Percentiles rank a stretch among this genome's conserved stretches.
These are phyloP conservation scores for Trematocara macrostoma DNA, from an alignment of 2,113 vertebrate species.

Conservation along the genomic window DNA sequence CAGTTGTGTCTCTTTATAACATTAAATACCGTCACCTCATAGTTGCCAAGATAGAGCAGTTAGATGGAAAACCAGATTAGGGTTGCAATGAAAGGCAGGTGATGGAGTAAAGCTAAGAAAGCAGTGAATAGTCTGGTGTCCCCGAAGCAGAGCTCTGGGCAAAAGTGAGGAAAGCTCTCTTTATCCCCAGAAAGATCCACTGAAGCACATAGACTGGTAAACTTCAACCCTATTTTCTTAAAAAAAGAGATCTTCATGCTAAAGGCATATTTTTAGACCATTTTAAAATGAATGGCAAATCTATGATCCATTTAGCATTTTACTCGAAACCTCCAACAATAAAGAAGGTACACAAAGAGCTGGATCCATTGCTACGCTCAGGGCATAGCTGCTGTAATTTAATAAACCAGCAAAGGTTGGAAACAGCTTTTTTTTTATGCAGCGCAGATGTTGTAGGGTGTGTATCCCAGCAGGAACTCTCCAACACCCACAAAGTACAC, in stretches of 20 bases:
- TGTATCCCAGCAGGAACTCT: slow-evolving; percentile 74
- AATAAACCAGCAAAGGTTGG: background rate
- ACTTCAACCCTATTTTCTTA: background rate
- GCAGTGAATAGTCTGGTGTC: background rate
- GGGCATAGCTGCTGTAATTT: slow-evolving; percentile 38
- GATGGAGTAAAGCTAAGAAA: background rate
- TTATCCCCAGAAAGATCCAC: background rate
- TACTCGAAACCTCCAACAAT: background rate
- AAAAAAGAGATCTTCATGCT: slow-evolving; percentile 11
- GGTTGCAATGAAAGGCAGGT: background rate
- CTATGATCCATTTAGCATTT: slow-evolving; percentile 28
- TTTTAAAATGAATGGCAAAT: slow-evolving; percentile 15
- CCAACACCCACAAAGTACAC: slow-evolving; percentile 78
- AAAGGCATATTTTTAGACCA: slow-evolving; percentile 12
- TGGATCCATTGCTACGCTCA: slow-evolving; percentile 9
- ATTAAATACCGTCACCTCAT: background rate
- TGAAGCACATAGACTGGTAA: background rate
- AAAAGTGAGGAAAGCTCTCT: slow-evolving; percentile 19
- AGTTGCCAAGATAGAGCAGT: background rate
- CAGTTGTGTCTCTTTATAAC: background rate
- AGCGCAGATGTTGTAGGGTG: slow-evolving; percentile 66
- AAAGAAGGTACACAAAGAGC: slow-evolving; percentile 42
- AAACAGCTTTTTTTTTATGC: slow-evolving; percentile 26
- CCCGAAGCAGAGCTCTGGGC: background rate
- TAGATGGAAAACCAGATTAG: background rate